A percentile compares a stretch with the other conserved stretches of the same genome.
These are phyloP conservation scores for Chondrosia reniformis DNA, from an alignment of 37 sponge, comb jelly and placozoan species.

Conservation along the genomic window DNA sequence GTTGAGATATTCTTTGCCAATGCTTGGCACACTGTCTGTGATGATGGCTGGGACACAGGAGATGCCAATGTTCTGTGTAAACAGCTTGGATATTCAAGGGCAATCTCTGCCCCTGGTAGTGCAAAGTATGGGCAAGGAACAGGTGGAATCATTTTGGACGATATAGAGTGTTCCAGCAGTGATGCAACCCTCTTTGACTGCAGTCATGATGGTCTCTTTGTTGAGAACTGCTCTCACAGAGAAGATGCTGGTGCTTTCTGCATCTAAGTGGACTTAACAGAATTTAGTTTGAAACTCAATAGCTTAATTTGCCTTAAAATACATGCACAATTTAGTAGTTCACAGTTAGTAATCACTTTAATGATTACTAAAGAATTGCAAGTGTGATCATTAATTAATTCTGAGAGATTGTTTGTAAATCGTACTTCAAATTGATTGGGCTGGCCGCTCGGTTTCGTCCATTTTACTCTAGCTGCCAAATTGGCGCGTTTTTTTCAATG, in stretches of 20 bases:
- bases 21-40: constrained; percentile 21
- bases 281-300: no score
- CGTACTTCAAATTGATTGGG: no score
- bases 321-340: no score
- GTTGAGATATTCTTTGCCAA: constrained; percentile 1
- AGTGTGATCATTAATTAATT: no score
- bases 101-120: neutral
- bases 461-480: no score
- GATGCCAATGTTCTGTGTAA: constrained; percentile 25
- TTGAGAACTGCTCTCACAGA: neutral
- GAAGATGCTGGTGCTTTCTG: constrained; percentile 3
- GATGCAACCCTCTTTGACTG: neutral
- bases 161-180: neutral
- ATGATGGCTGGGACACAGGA: neutral
- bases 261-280: no score
- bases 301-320: no score
- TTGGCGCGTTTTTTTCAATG: no score
- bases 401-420: no score
- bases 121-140: constrained; percentile 9
- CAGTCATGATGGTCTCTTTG: neutral
- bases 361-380: no score
- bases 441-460: no score
- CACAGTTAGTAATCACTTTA: no score
- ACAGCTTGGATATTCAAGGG: constrained; percentile 5
- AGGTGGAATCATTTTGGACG: neutral